phyloP scores from a whole-genome alignment of 2,888 invertebrate genomes.

The Drosophila atripex region DNA sequence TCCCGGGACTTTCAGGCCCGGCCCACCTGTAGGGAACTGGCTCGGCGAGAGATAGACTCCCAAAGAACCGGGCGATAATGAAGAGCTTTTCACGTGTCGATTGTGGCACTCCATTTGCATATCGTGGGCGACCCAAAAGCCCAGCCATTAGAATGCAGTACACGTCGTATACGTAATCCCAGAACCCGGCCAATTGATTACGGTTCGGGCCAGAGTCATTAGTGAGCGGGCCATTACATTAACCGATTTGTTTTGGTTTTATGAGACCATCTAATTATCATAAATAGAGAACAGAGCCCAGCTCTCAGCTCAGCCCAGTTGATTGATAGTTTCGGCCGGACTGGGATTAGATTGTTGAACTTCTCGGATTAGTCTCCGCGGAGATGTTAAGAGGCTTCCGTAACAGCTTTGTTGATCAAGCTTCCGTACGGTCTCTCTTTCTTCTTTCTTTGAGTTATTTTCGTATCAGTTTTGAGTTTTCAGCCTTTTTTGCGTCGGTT shows the following conservation, averaged over 20 bases:
- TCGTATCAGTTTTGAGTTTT: conserved; percentile 13
- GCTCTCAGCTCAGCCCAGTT: conserved; percentile 13
- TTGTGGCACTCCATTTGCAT: conserved; percentile 58
- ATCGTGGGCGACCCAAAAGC: conserved; percentile 52
- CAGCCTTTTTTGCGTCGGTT: conserved; percentile 8
- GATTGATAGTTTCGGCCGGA: conserved; percentile 17
- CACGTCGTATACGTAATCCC: conserved; percentile 38
- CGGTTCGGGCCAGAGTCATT: conserved; percentile 47
- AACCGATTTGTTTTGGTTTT: conserved; percentile 62
- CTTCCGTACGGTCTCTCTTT: conserved; percentile 22
- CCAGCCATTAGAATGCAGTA: conserved; percentile 21
- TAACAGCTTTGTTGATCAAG: conserved; percentile 4
- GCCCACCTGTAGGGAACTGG: conserved; percentile 30
- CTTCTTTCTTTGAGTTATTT: neutral
- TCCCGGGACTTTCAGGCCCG: conserved; percentile 34
- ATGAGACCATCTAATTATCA: conserved; percentile 62
- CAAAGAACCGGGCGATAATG: conserved; percentile 40
- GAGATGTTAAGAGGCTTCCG: conserved; percentile 1
- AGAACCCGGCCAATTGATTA: conserved; percentile 39
- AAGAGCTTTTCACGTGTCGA: conserved; percentile 36
- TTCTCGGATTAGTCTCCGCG: conserved; percentile 12
- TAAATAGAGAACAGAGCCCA: conserved; percentile 53
- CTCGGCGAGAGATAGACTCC: conserved; percentile 15
- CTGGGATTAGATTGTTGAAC: conserved; percentile 23
- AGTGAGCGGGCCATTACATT: conserved; percentile 46